Evolutionary conservation across 1,140 invertebrate species (phyloP), one percentile per base, ranked within the genome.

Genomic region (Hyles vespertilio): DNA sequence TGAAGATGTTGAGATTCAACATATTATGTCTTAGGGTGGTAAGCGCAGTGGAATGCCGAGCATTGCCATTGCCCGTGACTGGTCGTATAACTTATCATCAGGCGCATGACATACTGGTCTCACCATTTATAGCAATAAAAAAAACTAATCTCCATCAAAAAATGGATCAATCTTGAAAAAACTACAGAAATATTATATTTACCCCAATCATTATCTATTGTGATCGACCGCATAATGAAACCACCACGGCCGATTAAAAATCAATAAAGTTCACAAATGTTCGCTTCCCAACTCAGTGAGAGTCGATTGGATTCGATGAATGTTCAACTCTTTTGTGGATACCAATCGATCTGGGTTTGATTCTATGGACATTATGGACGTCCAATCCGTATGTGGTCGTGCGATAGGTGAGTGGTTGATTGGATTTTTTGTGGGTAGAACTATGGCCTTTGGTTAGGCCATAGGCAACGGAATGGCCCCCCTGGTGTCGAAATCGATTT

Each of bases 251-350:
- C 70, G 72, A 85, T 84, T 80, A 77, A 79, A 84, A 85, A 84
- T 85, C 81, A 84, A 84, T 87, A 87, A 82, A 63, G 69, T 56
- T 49, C 64, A 74, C 77, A 78, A 85, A 81, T 84, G 79, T 80
- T 70, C 74, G 80, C 77, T 85, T 81, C 82, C 70, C 73, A 78
- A 80, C 82, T 73, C 81, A 83, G 84, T 85, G 63, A 82, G 84
- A 78, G 77, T 83, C 22, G 22, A 22, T 22, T 22, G 22, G 36
- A 40, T 40, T 80, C 82, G 73, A 83, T 85, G 77, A 81, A 73
- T 79, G 81, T 78, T 79, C 79, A 77, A 80, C 80, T 80, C 82
- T 83, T 79, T 83, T 85, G 82, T 83, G 81, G 64, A 54, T 48
- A 58, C 73, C 67, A 81, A 81, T 84, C 75, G 81, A 83, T 82